These are phyloP conservation scores for Latrodectus hesperus DNA, from an alignment of 2,888 invertebrate species.

Conservation along the genomic window DNA sequence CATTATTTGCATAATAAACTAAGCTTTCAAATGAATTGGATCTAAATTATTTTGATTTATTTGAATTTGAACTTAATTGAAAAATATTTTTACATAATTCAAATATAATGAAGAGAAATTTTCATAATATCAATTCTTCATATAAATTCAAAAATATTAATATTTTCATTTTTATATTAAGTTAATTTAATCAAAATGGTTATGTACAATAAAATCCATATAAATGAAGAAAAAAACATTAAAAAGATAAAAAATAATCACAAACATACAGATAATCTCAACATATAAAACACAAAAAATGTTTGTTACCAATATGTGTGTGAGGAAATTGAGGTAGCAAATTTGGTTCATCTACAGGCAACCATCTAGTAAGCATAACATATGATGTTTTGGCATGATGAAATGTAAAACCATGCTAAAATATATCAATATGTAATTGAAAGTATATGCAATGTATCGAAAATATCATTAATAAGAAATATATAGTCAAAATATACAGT, in stretches of 20 bases:
- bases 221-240: not conserved
- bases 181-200: not conserved
- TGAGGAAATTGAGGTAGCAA: constrained; percentile 88
- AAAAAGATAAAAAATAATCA: not conserved
- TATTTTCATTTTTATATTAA: not conserved
- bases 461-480: not conserved
- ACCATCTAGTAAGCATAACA: constrained; percentile 88
- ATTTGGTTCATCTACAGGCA: constrained; percentile 79
- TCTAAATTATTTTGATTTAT: too few species aligned
- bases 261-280: too few species aligned
- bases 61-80: too few species aligned
- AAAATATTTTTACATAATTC: too few species aligned
- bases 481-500: not conserved
- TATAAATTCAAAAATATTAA: too few species aligned
- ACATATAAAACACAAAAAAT: too few species aligned
- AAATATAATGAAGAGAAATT: too few species aligned
- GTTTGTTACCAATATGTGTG: constrained; percentile 79
- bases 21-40: too few species aligned
- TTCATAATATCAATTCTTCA: too few species aligned
- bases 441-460: not conserved
- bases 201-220: not conserved
- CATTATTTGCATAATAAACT: too few species aligned
- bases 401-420: constrained; percentile 83
- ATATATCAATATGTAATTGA: not conserved
- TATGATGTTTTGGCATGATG: constrained; percentile 88